These are phyloP conservation scores for Phalloptychus januarius DNA, from an alignment of 2,797 vertebrate genomes.

Conservation along the genomic window DNA sequence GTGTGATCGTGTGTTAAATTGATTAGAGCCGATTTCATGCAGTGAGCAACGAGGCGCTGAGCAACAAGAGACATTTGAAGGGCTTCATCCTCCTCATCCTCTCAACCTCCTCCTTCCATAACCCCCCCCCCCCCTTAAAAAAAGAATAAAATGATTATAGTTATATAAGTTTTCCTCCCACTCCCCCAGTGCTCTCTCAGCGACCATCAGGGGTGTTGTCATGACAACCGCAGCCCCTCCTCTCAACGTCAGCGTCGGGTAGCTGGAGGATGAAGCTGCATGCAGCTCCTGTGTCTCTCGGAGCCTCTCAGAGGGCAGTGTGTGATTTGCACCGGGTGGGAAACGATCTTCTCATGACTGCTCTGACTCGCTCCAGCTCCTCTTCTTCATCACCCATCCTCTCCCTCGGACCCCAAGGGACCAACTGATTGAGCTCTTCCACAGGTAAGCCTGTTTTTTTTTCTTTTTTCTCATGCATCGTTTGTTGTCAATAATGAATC, in stretches of 20 bases:
- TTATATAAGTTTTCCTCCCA: slow-evolving; percentile 83
- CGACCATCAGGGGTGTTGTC: slow-evolving; percentile 76
- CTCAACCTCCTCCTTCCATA: slow-evolving; percentile 11
- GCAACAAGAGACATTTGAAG: slow-evolving; percentile 67
- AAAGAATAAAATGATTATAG: slow-evolving; percentile 62
- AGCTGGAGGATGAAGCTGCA: slow-evolving; percentile 75
- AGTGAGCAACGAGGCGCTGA: slow-evolving; percentile 47
- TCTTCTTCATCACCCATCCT: slow-evolving; percentile 14
- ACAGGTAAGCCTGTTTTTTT: slow-evolving; percentile 63
- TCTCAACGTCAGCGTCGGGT: slow-evolving; percentile 70
- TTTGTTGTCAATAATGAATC: slow-evolving; percentile 17
- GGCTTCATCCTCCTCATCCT: slow-evolving; percentile 39
- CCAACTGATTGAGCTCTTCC: slow-evolving; percentile 29
- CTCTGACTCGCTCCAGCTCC: slow-evolving; percentile 19
- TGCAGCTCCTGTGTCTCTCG: slow-evolving; percentile 65
- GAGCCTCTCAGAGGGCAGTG: slow-evolving; percentile 68
- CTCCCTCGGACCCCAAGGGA: slow-evolving; percentile 22
- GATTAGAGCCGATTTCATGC: slow-evolving; percentile 73
- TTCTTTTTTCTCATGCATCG: slow-evolving; percentile 8
- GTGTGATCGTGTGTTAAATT: slow-evolving; percentile 69
- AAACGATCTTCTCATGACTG: slow-evolving; percentile 39
- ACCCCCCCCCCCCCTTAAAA: not conserved
- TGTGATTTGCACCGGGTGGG: slow-evolving; percentile 48
- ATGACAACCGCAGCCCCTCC: slow-evolving; percentile 76
- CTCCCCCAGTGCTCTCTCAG: slow-evolving; percentile 66